phyloP scores from a whole-genome alignment of 2,797 vertebrate species.

The Megaceryle alcyon region DNA sequence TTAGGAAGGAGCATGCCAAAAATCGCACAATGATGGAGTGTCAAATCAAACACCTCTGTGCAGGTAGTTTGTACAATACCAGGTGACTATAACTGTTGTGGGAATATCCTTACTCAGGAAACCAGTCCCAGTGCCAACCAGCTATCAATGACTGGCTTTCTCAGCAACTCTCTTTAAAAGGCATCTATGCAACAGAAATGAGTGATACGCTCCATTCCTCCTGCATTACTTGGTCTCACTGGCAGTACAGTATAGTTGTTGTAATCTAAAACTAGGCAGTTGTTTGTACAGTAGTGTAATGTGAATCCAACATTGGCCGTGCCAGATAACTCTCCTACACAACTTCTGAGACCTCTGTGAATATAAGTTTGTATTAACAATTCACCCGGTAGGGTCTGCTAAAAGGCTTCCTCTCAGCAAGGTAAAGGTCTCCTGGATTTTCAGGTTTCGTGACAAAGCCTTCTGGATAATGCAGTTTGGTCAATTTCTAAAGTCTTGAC shows the following conservation, averaged over 20 bases:
- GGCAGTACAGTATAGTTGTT: background rate
- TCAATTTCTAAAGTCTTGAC: constrained; percentile 30
- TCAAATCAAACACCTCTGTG: constrained; percentile 27
- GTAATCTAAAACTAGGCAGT: constrained; percentile 58
- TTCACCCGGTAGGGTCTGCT: constrained; percentile 16
- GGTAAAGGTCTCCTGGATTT: constrained; percentile 47
- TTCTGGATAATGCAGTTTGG: constrained; percentile 11
- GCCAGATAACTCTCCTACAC: constrained; percentile 60
- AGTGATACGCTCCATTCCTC: constrained; percentile 43
- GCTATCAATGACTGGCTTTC: background rate
- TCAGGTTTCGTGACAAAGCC: constrained; percentile 24
- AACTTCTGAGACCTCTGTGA: constrained; percentile 1
- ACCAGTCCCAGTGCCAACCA: background rate
- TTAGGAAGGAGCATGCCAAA: constrained; percentile 23
- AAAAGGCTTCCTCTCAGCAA: constrained; percentile 6
- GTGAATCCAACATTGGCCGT: background rate
- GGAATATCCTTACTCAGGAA: constrained; percentile 32
- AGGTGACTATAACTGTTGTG: constrained; percentile 31
- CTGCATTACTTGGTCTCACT: background rate
- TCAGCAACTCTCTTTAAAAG: constrained; percentile 41
- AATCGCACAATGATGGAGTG: background rate
- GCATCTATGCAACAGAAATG: constrained; percentile 10
- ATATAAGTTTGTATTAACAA: constrained; percentile 35
- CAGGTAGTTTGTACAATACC: constrained; percentile 32
- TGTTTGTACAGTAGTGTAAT: constrained; percentile 53